Percentiles rank a stretch among this genome's conserved stretches.
Evolutionary conservation across 2,113 vertebrate species (phyloP).

Genomic region (Isichthys henryi): DNA sequence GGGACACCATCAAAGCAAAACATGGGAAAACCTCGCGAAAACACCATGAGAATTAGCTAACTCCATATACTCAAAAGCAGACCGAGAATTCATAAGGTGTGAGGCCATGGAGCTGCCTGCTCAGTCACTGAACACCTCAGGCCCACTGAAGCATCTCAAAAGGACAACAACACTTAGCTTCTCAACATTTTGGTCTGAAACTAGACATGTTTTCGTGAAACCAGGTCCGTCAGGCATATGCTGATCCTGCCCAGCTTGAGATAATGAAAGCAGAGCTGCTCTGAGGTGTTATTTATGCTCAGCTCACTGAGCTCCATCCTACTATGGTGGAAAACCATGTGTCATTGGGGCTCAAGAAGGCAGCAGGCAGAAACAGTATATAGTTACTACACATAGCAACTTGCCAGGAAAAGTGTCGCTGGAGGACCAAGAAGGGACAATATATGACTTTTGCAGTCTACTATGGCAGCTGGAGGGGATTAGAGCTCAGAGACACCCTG

Average conservation of each 20-base stretch:
- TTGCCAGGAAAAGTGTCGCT: background rate
- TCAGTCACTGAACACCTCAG: background rate
- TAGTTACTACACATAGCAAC: background rate
- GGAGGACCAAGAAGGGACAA: background rate
- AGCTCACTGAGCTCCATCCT: background rate
- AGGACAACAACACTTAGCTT: background rate
- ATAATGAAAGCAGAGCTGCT: background rate
- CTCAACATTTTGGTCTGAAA: background rate
- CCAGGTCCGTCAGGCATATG: background rate
- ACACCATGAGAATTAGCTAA: background rate
- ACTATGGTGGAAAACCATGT: background rate
- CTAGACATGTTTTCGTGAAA: background rate
- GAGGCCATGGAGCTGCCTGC: background rate
- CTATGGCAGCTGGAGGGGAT: background rate
- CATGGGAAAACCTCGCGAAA: background rate
- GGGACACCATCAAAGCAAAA: background rate
- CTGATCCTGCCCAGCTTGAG: background rate
- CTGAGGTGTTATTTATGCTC: background rate
- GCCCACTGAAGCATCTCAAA: background rate
- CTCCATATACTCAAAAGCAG: background rate
- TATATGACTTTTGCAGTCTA: background rate
- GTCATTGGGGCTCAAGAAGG: background rate
- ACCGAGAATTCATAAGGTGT: background rate
- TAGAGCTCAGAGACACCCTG: background rate
- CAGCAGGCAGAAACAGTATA: background rate